Evolutionary conservation across 37 sponge, comb jelly and placozoan genomes (phyloP).

Genomic region (Lycopodina hypogea): DNA sequence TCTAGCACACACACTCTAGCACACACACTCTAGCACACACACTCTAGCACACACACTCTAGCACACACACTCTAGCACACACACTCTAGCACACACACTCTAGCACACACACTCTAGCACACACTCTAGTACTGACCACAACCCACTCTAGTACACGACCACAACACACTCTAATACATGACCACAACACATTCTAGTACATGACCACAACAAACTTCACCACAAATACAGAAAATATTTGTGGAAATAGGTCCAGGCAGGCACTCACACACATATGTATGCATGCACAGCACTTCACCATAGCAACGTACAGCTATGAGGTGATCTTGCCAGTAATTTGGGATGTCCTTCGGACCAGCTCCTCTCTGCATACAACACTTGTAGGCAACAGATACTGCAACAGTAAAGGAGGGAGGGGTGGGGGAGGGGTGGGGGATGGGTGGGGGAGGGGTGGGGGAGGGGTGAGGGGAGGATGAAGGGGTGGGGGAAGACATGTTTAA

Average conservation of each 20-base stretch:
- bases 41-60: too few species aligned
- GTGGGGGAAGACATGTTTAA: neutral
- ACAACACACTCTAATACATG: neutral
- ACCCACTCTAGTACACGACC: neutral
- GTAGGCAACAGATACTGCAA: slow-evolving; percentile 14
- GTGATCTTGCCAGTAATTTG: slow-evolving; percentile 26
- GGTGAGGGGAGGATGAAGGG: neutral
- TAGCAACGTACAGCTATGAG: slow-evolving; percentile 11
- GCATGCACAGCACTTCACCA: too few species aligned
- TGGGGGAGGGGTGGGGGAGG: neutral
- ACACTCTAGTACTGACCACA: neutral
- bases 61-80: too few species aligned
- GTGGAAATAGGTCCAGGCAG: neutral
- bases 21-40: too few species aligned
- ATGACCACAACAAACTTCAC: neutral
- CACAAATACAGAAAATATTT: neutral
- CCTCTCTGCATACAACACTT: slow-evolving; percentile 16
- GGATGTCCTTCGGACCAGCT: slow-evolving; percentile 6
- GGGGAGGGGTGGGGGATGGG: neutral
- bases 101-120: too few species aligned
- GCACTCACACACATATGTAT: too few species aligned
- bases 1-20: too few species aligned
- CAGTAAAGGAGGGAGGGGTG: neutral
- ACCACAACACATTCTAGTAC: neutral
- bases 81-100: too few species aligned